Evolutionary conservation across 2,113 vertebrate genomes (phyloP).

Genomic region (Sigmodon hispidus): DNA sequence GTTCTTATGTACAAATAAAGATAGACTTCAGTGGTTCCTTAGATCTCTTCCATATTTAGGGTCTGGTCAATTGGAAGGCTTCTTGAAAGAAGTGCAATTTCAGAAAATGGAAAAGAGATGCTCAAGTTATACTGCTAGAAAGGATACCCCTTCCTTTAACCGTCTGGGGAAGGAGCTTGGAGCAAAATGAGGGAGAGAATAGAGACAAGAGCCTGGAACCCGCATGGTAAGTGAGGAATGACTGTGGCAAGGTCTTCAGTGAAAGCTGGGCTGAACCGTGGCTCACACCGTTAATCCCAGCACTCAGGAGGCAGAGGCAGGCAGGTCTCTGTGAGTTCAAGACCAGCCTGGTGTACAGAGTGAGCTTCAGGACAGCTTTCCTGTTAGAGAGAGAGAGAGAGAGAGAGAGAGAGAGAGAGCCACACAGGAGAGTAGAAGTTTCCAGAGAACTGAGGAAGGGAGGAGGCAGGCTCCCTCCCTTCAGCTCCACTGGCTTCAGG

Average conservation of each 20-base stretch:
- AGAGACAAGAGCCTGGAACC: background rate
- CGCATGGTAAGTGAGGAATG: background rate
- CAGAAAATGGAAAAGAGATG: background rate
- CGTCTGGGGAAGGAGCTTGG: background rate
- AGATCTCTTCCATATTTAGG: background rate
- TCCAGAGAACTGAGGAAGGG: background rate
- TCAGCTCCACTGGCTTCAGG: background rate
- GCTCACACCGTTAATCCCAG: background rate
- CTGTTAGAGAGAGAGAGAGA: too few species aligned
- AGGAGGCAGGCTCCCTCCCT: background rate
- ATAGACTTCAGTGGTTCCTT: background rate
- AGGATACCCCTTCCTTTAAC: background rate
- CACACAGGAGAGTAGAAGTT: background rate
- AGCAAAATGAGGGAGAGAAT: background rate
- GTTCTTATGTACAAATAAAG: background rate
- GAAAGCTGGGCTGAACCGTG: background rate
- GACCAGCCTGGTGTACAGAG: background rate
- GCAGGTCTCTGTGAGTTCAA: background rate
- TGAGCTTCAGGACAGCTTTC: background rate
- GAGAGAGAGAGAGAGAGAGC: background rate
- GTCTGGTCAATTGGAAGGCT: background rate
- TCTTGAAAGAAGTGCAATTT: constrained; percentile 24
- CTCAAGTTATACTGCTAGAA: background rate
- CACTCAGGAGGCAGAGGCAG: background rate
- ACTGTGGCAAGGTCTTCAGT: background rate